Evolutionary conservation across 1,140 invertebrate genomes (phyloP), one percentile per base, ranked within the genome.

Genomic region (Gyrodactylus salaris): DNA sequence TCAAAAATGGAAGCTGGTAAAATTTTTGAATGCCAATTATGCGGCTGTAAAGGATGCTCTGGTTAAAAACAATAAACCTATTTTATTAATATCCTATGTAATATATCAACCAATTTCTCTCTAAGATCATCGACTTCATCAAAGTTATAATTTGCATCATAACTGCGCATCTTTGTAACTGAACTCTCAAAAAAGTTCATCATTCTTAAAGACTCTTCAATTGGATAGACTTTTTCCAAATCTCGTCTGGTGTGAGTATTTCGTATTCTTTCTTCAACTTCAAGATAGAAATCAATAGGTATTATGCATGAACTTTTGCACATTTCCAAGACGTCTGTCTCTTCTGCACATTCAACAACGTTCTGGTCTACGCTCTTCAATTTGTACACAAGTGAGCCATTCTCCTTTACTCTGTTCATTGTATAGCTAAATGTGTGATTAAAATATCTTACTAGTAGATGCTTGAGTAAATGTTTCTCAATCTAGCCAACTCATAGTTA

Each of bases 21-120:
- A 78, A 91, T 96, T 78, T 91, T 96, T 0, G 91, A 97, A 79
- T 97, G 92, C 82, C 87, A 96, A 27, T 90, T 95, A 80, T 97
- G 92, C 82, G 92, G 92, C 16, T 97, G 92, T 79, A 83, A 91
- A 81, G 92, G 92, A 0, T 96, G 91, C 79, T 95, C 90, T 2
- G 91, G 91, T 74, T 85, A 77, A 82, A n/a, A n/a, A n/a, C n/a
- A n/a, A n/a, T n/a, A n/a, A n/a, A n/a, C n/a, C n/a, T n/a, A n/a
- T n/a, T n/a, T n/a, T n/a, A n/a, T n/a, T n/a, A n/a, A n/a, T n/a
- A n/a, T n/a, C n/a, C n/a, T n/a, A n/a, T n/a, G n/a, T n/a, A n/a
- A n/a, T n/a, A n/a, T n/a, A n/a, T n/a, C n/a, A n/a, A n/a, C n/a
- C n/a, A n/a, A n/a, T n/a, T n/a, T n/a, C n/a, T n/a, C n/a, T n/a